These are phyloP conservation scores for Amyelois transitella DNA, from an alignment of 1,140 invertebrate genomes.

Conservation along the genomic window DNA sequence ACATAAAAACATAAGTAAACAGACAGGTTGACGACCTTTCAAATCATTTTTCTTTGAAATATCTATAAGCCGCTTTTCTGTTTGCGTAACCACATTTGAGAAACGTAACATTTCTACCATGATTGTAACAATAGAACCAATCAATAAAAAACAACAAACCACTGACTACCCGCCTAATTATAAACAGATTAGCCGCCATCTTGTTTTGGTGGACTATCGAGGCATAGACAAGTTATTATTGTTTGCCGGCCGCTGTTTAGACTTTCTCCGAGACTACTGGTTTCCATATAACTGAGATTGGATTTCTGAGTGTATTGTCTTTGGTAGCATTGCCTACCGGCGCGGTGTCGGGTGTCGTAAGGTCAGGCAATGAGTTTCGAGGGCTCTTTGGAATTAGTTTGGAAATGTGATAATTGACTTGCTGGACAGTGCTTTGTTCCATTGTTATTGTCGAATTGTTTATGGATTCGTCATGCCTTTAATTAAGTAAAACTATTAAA, in stretches of 20 bases:
- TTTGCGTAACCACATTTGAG: too few relatives aligned
- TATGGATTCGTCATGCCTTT: too few relatives aligned
- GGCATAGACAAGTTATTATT: constrained; percentile 18
- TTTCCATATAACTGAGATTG: constrained; percentile 40
- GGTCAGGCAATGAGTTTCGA: constrained; percentile 38
- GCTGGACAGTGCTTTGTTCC: background rate
- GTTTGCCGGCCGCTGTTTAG: constrained; percentile 28
- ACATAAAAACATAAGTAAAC: background rate
- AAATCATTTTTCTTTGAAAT: too few relatives aligned
- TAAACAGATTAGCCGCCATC: constrained; percentile 22
- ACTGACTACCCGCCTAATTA: constrained; percentile 26
- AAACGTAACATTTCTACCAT: too few relatives aligned
- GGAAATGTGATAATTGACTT: background rate
- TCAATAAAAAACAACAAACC: background rate
- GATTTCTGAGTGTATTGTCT: constrained; percentile 34
- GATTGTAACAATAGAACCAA: too few relatives aligned
- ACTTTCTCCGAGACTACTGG: constrained; percentile 44
- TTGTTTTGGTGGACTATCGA: constrained; percentile 21
- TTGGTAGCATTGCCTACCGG: constrained; percentile 41
- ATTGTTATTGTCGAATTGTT: too few relatives aligned
- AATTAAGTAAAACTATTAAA: too few relatives aligned
- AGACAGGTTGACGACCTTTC: too few relatives aligned
- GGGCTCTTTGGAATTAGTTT: constrained; percentile 49
- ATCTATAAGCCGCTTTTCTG: too few relatives aligned
- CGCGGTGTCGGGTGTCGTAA: constrained; percentile 24